Conservation (phyloP, 2,113 vertebrate species). For the Tympanuchus pallidicinctus region DNA sequence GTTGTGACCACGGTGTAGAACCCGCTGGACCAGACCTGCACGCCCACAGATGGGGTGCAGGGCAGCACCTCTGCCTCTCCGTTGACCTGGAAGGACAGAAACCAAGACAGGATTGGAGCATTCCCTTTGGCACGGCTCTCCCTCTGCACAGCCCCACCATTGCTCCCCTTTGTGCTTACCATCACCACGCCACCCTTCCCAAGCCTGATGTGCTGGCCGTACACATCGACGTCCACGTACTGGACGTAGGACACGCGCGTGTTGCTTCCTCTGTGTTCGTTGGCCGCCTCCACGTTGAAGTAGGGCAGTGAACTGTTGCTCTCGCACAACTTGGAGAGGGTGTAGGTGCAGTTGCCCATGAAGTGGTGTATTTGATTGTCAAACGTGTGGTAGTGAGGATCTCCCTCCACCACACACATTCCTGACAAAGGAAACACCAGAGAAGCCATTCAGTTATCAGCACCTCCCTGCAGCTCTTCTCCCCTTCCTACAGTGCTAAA, state of each 20-base stretch:
- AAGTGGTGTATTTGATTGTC: slow-evolving; percentile 50
- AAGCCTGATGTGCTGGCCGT: slow-evolving; percentile 53
- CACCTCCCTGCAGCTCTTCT: too few relatives aligned
- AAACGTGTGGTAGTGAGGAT: slow-evolving; percentile 61
- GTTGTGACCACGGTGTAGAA: slow-evolving; percentile 59
- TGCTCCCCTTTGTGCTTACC: not conserved
- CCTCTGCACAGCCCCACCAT: not conserved
- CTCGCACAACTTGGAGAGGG: slow-evolving; percentile 35
- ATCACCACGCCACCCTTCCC: slow-evolving; percentile 41
- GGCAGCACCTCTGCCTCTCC: slow-evolving; percentile 62
- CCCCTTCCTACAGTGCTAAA: too few relatives aligned
- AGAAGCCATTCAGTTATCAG: not conserved
- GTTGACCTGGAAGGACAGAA: slow-evolving; percentile 47
- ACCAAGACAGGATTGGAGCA: not conserved
- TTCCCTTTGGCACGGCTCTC: not conserved
- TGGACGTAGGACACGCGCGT: slow-evolving; percentile 57
- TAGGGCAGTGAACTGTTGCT: slow-evolving; percentile 10
- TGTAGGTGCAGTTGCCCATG: slow-evolving; percentile 63
- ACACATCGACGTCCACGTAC: slow-evolving; percentile 50
- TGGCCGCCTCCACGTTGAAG: slow-evolving; percentile 60
- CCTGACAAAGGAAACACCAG: not conserved
- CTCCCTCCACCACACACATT: slow-evolving; percentile 20
- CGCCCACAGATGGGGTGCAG: not conserved
- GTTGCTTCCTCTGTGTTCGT: slow-evolving; percentile 39
- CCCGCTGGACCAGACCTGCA: slow-evolving; percentile 52